These are phyloP conservation scores for Vandiemenella viatica DNA, from an alignment of 2,888 invertebrate species.

Conservation along the genomic window DNA sequence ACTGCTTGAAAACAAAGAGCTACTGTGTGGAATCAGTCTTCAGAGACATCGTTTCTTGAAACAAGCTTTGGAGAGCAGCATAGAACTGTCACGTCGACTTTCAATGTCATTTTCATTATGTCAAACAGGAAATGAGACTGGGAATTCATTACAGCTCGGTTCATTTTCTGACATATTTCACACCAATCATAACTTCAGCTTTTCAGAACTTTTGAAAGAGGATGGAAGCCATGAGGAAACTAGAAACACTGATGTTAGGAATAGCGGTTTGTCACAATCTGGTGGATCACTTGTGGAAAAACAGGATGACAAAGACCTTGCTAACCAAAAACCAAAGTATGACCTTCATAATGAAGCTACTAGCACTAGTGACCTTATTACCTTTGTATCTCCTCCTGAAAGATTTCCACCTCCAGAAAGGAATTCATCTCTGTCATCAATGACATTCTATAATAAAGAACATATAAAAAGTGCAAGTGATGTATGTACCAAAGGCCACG, in stretches of 20 bases:
- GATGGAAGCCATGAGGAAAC: slow-evolving; percentile 4
- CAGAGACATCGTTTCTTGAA: slow-evolving; percentile 6
- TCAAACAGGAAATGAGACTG: background rate
- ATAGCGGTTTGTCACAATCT: background rate
- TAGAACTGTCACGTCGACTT: slow-evolving; percentile 11
- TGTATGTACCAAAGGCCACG: background rate
- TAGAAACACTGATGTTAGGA: background rate
- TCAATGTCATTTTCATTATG: slow-evolving; percentile 7
- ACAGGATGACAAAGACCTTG: background rate
- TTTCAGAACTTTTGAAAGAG: slow-evolving; percentile 9
- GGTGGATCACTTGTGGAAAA: background rate
- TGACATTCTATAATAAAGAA: slow-evolving; percentile 9
- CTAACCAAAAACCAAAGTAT: background rate
- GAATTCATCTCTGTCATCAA: slow-evolving; percentile 2
- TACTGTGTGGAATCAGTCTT: background rate
- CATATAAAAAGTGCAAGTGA: background rate
- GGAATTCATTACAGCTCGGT: background rate
- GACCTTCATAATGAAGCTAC: background rate
- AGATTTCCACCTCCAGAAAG: background rate
- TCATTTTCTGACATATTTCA: background rate
- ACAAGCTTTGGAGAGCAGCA: slow-evolving; percentile 11
- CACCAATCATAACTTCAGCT: no score
- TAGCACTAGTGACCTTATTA: background rate
- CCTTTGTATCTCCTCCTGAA: background rate
- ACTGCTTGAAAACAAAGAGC: slow-evolving; percentile 30